phyloP scores from a whole-genome alignment of 2,113 vertebrate species.

The Alethe castanea region DNA sequence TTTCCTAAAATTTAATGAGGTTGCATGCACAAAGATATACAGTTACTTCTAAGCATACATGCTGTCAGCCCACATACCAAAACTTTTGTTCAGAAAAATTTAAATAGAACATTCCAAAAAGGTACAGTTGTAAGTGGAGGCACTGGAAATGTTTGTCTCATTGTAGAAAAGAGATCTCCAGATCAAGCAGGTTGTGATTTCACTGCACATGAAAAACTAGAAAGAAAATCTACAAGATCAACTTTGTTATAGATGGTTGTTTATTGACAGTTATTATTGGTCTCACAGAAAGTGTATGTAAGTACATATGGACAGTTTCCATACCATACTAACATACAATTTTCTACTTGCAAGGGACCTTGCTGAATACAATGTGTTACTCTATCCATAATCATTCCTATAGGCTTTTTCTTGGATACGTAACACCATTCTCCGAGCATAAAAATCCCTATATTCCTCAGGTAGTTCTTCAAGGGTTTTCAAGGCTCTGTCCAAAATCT shows the following conservation, averaged over 20 bases:
- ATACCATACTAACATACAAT: not conserved
- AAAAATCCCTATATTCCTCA: conserved; percentile 91
- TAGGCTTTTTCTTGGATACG: conserved; percentile 83
- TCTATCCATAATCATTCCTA: conserved; percentile 69
- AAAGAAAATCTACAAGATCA: not conserved
- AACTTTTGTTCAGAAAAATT: not conserved
- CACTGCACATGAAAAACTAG: not conserved
- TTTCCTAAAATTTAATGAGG: not conserved
- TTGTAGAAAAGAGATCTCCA: not conserved
- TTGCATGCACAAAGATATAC: not conserved
- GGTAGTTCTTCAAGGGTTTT: conserved; percentile 86
- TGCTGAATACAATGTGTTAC: not conserved
- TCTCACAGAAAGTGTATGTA: not conserved
- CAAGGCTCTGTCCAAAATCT: conserved; percentile 86
- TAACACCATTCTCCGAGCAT: conserved; percentile 91
- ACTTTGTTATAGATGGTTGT: not conserved
- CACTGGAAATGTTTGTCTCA: not conserved
- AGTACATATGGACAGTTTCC: not conserved
- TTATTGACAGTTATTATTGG: not conserved
- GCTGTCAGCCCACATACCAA: not conserved
- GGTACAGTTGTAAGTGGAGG: not conserved
- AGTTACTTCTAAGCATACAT: not conserved
- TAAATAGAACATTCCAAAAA: not conserved
- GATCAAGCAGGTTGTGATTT: not conserved
- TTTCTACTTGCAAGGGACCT: not conserved